These are phyloP conservation scores for Agrotis exclamationis DNA, from an alignment of 2,888 invertebrate species.

Conservation along the genomic window DNA sequence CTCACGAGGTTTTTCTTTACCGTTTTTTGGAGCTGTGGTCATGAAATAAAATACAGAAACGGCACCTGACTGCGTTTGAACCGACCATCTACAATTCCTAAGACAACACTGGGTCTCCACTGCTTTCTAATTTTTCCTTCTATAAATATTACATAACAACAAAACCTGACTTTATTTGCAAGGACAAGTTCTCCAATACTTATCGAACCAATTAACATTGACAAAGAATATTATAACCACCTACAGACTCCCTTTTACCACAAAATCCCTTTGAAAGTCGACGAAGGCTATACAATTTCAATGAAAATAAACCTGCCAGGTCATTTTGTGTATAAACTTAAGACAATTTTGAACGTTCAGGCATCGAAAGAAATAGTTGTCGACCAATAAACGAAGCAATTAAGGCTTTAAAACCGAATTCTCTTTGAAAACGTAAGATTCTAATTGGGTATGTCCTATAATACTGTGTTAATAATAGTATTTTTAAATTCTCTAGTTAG, in stretches of 20 bases:
- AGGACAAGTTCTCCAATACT: background rate
- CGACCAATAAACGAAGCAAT: slow-evolving; percentile 67
- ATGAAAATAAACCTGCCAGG: slow-evolving; percentile 79
- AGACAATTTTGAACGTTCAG: slow-evolving; percentile 68
- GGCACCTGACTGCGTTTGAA: too few species aligned
- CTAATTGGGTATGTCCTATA: slow-evolving; percentile 19
- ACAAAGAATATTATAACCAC: background rate
- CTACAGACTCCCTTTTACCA: background rate
- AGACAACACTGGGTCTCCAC: too few species aligned
- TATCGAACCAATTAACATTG: background rate
- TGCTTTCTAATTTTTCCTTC: too few species aligned
- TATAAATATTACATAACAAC: too few species aligned
- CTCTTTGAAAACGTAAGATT: slow-evolving; percentile 28
- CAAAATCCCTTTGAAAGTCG: background rate
- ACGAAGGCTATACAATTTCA: slow-evolving; percentile 66
- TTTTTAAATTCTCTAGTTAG: background rate
- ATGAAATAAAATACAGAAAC: too few species aligned
- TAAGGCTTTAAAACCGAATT: slow-evolving; percentile 34
- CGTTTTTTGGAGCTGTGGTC: too few species aligned
- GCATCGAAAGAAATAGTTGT: slow-evolving; percentile 76
- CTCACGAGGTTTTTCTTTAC: too few species aligned
- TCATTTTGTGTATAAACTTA: slow-evolving; percentile 76
- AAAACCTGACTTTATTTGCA: too few species aligned
- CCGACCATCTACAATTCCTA: too few species aligned
- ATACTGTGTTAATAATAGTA: slow-evolving; percentile 4